These are phyloP conservation scores for Sebastes nivosus DNA, from an alignment of 2,797 vertebrate genomes.

Conservation along the genomic window DNA sequence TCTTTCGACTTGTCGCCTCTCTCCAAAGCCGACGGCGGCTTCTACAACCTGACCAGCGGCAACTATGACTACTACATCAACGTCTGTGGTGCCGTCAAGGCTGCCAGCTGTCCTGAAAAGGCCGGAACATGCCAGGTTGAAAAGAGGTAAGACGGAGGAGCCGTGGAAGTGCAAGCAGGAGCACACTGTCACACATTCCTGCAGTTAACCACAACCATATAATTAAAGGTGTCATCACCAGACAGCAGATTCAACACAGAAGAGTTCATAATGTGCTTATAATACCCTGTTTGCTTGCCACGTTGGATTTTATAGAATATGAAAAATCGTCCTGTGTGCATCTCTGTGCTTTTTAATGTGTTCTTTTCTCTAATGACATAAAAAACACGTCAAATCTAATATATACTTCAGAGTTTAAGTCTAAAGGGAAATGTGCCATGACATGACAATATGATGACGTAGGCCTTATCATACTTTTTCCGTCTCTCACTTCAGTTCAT, in stretches of 20 bases:
- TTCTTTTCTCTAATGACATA: background rate
- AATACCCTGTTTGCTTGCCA: background rate
- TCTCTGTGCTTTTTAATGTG: background rate
- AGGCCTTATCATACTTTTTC: too few relatives aligned
- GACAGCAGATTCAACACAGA: background rate
- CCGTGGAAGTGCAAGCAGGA: background rate
- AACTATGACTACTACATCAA: slow-evolving; percentile 89
- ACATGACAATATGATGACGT: background rate
- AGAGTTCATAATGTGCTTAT: background rate
- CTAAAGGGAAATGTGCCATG: background rate
- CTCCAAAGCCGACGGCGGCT: slow-evolving; percentile 72
- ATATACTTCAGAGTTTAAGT: background rate
- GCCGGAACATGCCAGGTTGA: slow-evolving; percentile 90
- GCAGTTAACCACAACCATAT: background rate
- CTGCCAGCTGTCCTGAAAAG: slow-evolving; percentile 70
- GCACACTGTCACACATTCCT: background rate
- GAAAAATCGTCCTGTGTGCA: background rate
- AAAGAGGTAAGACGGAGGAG: slow-evolving; percentile 62
- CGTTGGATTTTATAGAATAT: too few relatives aligned
- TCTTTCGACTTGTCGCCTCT: slow-evolving; percentile 92
- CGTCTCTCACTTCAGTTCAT: slow-evolving; percentile 51
- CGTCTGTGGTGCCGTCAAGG: slow-evolving; percentile 84
- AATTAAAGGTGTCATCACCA: background rate
- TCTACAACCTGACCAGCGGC: slow-evolving; percentile 78
- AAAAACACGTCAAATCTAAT: too few relatives aligned